Percentiles rank a stretch among this genome's conserved stretches.
Conservation (phyloP, 64 coral and sea anemone species). For the Anthopleura sola region DNA sequence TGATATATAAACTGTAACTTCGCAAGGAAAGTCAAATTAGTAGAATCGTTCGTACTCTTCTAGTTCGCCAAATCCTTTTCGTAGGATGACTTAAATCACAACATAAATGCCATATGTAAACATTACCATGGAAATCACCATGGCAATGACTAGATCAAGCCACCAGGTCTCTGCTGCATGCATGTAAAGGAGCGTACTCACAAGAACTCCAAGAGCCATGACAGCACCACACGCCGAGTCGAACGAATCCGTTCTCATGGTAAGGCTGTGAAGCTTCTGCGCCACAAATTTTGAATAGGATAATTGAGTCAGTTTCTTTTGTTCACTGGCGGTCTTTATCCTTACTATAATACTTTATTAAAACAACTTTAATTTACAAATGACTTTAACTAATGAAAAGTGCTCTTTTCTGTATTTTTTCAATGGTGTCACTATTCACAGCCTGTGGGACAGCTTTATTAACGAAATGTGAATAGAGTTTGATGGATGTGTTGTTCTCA, state of each 20-base stretch:
- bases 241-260: conserved; percentile 66
- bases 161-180: conserved; percentile 82
- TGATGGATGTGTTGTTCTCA: too few relatives aligned
- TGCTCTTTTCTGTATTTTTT: too few relatives aligned
- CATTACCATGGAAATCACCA: conserved; percentile 59
- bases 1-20: too few relatives aligned
- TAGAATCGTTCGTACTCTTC: conserved; percentile 72
- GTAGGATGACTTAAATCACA: conserved; percentile 51
- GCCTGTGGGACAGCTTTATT: too few relatives aligned
- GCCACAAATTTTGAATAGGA: conserved; percentile 73
- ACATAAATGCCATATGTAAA: conserved; percentile 61
- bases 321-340: too few relatives aligned
- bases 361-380: too few relatives aligned
- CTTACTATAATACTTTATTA: too few relatives aligned
- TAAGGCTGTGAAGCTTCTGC: conserved; percentile 71
- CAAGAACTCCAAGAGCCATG: conserved; percentile 62
- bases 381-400: too few relatives aligned
- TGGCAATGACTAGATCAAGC: conserved; percentile 56
- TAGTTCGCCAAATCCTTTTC: conserved; percentile 59
- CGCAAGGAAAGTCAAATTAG: neutral
- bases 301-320: too few relatives aligned
- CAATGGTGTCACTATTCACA: too few relatives aligned
- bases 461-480: too few relatives aligned
- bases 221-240: conserved; percentile 74
- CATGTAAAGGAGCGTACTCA: too few relatives aligned